Conservation (phyloP, 2,888 invertebrate genomes). For the Ichneumoninae sp. region DNA sequence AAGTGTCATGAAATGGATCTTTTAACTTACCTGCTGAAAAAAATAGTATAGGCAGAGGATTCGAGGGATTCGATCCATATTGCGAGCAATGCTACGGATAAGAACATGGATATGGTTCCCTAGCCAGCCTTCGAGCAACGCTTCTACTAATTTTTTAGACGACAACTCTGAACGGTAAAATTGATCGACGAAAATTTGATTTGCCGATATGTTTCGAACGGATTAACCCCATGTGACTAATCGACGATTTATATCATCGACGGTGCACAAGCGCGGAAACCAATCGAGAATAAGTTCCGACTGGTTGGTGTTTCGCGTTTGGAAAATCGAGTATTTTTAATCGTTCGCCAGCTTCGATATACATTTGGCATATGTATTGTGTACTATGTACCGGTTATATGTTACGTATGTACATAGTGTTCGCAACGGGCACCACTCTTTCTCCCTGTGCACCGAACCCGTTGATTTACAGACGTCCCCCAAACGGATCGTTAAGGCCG, state of each 20-base stretch:
- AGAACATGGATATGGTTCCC: no score
- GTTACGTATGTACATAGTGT: constrained; percentile 1
- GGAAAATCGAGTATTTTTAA: constrained; percentile 63
- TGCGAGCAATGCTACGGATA: no score
- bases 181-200: constrained; percentile 26
- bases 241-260: constrained; percentile 21
- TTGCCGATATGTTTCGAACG: neutral
- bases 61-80: neutral
- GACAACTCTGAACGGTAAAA: neutral
- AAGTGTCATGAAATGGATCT: no score
- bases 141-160: neutral
- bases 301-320: constrained; percentile 29
- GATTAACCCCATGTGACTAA: constrained; percentile 28
- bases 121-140: no score
- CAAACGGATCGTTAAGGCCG: constrained; percentile 66
- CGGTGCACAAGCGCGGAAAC: constrained; percentile 29
- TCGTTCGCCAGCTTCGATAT: constrained; percentile 40
- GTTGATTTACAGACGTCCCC: constrained; percentile 65
- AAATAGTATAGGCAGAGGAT: neutral
- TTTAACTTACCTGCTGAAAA: neutral
- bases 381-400: constrained; percentile 12
- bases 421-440: neutral
- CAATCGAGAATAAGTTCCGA: constrained; percentile 57
- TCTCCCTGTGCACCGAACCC: constrained; percentile 32
- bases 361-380: constrained; percentile 13